Conservation (phyloP, 1,140 invertebrate species). For the Trachelipus rathkii region DNA sequence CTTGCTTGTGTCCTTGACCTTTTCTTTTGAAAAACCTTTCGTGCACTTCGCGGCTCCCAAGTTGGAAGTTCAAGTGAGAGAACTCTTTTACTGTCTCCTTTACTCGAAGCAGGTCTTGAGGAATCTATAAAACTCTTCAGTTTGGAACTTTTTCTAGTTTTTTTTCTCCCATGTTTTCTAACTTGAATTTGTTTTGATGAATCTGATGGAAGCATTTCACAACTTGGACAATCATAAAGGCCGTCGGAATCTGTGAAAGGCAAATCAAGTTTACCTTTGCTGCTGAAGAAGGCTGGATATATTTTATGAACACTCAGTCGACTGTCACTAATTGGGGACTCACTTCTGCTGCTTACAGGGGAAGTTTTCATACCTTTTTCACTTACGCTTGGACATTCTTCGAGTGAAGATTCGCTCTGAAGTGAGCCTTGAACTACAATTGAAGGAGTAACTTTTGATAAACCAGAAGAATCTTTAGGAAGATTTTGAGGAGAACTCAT, state of each 20-base stretch:
- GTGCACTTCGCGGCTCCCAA: neutral
- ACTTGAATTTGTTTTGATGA: slow-evolving; percentile 2
- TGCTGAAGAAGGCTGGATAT: slow-evolving; percentile 65
- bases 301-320: slow-evolving; percentile 52
- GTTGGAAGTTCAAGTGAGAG: neutral
- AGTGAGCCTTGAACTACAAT: slow-evolving; percentile 57
- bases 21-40: neutral
- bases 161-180: neutral
- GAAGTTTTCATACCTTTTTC: slow-evolving; percentile 46
- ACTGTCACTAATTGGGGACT: slow-evolving; percentile 66
- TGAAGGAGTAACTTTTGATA: slow-evolving; percentile 58
- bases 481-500: slow-evolving; percentile 43
- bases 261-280: slow-evolving; percentile 56
- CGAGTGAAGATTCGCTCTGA: slow-evolving; percentile 36
- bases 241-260: slow-evolving; percentile 71
- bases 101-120: neutral
- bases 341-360: slow-evolving; percentile 69
- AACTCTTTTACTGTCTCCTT: neutral
- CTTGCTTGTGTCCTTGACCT: neutral
- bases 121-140: neutral
- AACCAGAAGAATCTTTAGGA: slow-evolving; percentile 41
- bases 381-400: slow-evolving; percentile 33
- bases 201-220: slow-evolving; percentile 56
- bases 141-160: neutral
- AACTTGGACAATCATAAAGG: slow-evolving; percentile 69